Base-by-base conservation (phyloP, 2,888 invertebrate species). In the Pycnomerus fuliginosus region DNA sequence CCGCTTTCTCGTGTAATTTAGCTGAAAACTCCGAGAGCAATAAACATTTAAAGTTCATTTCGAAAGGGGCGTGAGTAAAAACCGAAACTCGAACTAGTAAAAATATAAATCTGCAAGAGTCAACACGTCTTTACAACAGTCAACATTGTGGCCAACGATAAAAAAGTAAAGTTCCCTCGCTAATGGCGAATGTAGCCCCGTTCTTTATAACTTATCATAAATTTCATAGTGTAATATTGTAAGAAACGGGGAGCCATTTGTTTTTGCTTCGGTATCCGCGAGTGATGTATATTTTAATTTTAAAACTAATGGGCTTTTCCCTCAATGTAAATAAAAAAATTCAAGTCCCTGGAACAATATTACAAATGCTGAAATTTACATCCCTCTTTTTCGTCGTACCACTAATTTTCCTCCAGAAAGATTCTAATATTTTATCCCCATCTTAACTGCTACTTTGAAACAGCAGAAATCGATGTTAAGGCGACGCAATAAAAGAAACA, bases 241-340 rank as follows among this genome's bases (percentile, higher is more conserved):
- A 64, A 63, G 63, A 60, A 65, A 64, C 65, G 62, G 61, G 60
- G 61, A 61, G 64, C 68, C 67, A 62, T 68, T 68, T 65, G 65
- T 66, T 67, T 67, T 67, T 68, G 63, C 65, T 65, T 66, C 61
- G 62, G 67, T 62, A 63, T 63, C 57, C 62, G 59, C 56, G 61
- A 64, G 67, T 70, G 69, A 69, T 70, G 70, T 70, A 70, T 70
- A 70, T 70, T 70, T 70, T 70, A 69, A 70, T 70, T 70, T 70
- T 65, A 66, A 67, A 69, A 69, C 68, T 70, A 70, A 69, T 68
- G 68, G 67, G 57, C 58, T 61, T 62, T 64, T 61, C 64, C 63
- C 64, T 58, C 63, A 61, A 65, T 67, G 65, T 64, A 62, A 67
- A 67, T 67, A 66, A 65, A 67, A 68, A 67, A 67, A 61, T 63